A percentile compares a stretch with the other conserved stretches of the same genome.
These are phyloP conservation scores for Halictus rubicundus DNA, from an alignment of 1,140 invertebrate species.

Conservation along the genomic window DNA sequence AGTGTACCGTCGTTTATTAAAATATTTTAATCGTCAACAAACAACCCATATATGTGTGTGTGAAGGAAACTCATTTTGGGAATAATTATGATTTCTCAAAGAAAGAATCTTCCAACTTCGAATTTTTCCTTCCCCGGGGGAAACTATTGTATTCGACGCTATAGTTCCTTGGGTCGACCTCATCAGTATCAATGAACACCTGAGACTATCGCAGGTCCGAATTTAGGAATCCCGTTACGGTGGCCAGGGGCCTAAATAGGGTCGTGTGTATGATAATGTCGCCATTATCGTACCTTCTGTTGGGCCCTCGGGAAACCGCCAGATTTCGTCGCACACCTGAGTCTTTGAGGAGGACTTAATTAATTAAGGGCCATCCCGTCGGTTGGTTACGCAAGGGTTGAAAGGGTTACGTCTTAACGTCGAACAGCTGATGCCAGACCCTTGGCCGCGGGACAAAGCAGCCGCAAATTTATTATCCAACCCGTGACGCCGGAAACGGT, in stretches of 20 bases:
- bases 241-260: constrained; percentile 69
- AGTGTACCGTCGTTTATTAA: no score
- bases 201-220: constrained; percentile 57
- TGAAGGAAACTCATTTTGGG: no score
- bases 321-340: constrained; percentile 76
- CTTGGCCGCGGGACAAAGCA: constrained; percentile 47
- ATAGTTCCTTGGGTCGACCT: constrained; percentile 16
- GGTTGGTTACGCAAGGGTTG: constrained; percentile 64
- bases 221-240: constrained; percentile 60
- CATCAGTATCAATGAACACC: constrained; percentile 50
- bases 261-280: constrained; percentile 78
- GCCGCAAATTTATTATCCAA: constrained; percentile 46
- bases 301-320: constrained; percentile 67
- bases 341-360: constrained; percentile 75
- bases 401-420: constrained; percentile 72
- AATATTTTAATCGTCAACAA: no score
- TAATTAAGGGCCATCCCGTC: constrained; percentile 71
- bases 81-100: no score
- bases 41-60: no score
- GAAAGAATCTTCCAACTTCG: neutral
- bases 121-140: neutral
- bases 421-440: constrained; percentile 70
- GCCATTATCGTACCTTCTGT: constrained; percentile 71
- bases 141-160: neutral
- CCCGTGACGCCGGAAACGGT: constrained; percentile 24